A percentile compares a stretch with the other conserved stretches of the same genome.
phyloP scores from a whole-genome alignment of 1,140 invertebrate genomes.

The Rhizoglyphus robini region DNA sequence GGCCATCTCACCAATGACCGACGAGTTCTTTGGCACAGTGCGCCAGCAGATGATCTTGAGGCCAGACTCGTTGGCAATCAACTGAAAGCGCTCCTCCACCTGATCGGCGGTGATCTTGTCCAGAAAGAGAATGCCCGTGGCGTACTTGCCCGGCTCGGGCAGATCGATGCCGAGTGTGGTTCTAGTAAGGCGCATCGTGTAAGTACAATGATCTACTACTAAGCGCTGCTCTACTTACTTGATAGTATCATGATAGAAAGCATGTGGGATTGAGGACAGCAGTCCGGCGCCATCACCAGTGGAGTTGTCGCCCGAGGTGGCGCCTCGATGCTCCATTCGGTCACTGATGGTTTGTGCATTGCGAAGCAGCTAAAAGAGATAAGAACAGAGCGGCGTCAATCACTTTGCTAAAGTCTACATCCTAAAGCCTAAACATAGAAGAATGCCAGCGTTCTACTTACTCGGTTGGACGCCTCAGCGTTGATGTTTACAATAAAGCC shows the following conservation, averaged over 20 bases:
- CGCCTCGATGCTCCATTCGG: conserved; percentile 96
- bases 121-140: conserved; percentile 87
- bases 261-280: conserved; percentile 85
- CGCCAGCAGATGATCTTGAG: conserved; percentile 78
- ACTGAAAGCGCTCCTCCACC: conserved; percentile 62
- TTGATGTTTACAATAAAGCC: conserved; percentile 97
- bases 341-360: conserved; percentile 84
- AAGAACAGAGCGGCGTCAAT: conserved; percentile 13
- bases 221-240: conserved; percentile 40
- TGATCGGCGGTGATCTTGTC: conserved; percentile 65
- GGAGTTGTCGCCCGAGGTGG: conserved; percentile 86
- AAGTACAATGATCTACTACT: background rate
- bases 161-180: conserved; percentile 60
- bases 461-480: conserved; percentile 79
- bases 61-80: conserved; percentile 61
- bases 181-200: conserved; percentile 40
- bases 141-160: conserved; percentile 73
- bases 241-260: conserved; percentile 69
- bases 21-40: conserved; percentile 69
- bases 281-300: conserved; percentile 97
- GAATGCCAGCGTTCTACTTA: conserved; percentile 37
- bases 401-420: conserved; percentile 40
- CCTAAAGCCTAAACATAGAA: background rate
- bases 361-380: conserved; percentile 61
- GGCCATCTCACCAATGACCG: conserved; percentile 74